These are phyloP conservation scores for Erethizon dorsatum DNA, from an alignment of 2,797 vertebrate genomes.

Conservation along the genomic window DNA sequence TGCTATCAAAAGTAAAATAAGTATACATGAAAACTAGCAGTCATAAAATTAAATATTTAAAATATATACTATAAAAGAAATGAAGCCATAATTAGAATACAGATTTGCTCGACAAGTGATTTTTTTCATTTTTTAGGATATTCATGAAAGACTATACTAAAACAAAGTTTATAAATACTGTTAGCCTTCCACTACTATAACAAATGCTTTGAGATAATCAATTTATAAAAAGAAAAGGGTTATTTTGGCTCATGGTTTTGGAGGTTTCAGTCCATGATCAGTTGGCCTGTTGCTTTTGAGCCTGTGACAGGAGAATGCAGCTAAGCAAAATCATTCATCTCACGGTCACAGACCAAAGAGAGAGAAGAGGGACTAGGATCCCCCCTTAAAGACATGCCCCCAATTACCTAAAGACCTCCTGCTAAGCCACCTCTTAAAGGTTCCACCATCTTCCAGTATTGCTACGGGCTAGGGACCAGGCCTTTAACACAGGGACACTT, in stretches of 20 bases:
- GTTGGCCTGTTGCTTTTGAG: neutral
- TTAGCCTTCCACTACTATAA: neutral
- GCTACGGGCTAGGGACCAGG: neutral
- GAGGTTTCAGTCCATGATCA: neutral
- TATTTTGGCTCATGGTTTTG: neutral
- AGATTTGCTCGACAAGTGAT: slow-evolving; percentile 7
- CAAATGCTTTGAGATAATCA: neutral
- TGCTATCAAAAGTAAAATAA: slow-evolving; percentile 44
- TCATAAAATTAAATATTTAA: slow-evolving; percentile 41
- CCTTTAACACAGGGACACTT: neutral
- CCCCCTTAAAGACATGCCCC: no score
- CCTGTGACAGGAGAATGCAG: neutral
- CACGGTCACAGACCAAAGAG: neutral
- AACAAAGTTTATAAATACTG: neutral
- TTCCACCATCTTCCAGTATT: neutral
- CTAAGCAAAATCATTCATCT: neutral
- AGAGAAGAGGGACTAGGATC: neutral
- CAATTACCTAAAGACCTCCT: neutral
- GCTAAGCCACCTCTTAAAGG: neutral
- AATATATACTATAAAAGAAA: slow-evolving; percentile 38
- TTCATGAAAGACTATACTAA: slow-evolving; percentile 49
- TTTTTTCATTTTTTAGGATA: slow-evolving; percentile 20
- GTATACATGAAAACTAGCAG: slow-evolving; percentile 7
- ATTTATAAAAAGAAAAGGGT: neutral
- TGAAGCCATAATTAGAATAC: neutral